Conservation (phyloP, 2,888 invertebrate species). For the Perizoma affinitatum region DNA sequence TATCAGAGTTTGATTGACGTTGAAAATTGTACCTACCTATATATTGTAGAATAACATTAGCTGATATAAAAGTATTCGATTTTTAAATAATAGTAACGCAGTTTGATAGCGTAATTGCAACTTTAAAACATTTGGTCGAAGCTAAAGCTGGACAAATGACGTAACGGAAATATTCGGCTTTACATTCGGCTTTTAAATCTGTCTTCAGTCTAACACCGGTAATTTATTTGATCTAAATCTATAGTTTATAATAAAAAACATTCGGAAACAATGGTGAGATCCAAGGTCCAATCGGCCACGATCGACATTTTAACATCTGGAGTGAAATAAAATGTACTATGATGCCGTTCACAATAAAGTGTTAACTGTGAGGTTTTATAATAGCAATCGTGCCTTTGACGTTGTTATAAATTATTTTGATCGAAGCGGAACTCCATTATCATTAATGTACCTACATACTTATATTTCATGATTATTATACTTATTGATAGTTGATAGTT, state of each 20-base stretch:
- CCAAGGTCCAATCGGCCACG: constrained; percentile 44
- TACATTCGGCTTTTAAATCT: constrained; percentile 30
- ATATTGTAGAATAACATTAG: too few species aligned
- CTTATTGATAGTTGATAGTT: too few species aligned
- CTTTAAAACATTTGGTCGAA: too few species aligned
- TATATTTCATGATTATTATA: too few species aligned
- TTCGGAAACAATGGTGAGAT: constrained; percentile 27
- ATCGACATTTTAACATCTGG: constrained; percentile 36
- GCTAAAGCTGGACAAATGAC: too few species aligned
- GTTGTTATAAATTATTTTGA: constrained; percentile 15
- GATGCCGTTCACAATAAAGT: constrained; percentile 16
- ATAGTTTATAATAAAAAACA: constrained; percentile 24
- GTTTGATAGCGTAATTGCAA: too few species aligned
- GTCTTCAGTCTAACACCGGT: background rate
- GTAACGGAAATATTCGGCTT: constrained; percentile 1
- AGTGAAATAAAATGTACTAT: constrained; percentile 19
- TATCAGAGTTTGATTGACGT: background rate
- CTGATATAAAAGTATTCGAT: too few species aligned
- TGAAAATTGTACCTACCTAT: too few species aligned
- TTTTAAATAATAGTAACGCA: too few species aligned
- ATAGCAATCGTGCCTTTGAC: constrained; percentile 11
- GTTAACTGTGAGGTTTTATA: constrained; percentile 12
- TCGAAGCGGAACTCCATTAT: constrained; percentile 7
- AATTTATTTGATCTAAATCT: constrained; percentile 16
- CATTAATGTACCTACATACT: too few species aligned